Percentiles rank a stretch among this genome's conserved stretches.
phyloP scores from a whole-genome alignment of 2,888 invertebrate species.

The Notodromas monacha region DNA sequence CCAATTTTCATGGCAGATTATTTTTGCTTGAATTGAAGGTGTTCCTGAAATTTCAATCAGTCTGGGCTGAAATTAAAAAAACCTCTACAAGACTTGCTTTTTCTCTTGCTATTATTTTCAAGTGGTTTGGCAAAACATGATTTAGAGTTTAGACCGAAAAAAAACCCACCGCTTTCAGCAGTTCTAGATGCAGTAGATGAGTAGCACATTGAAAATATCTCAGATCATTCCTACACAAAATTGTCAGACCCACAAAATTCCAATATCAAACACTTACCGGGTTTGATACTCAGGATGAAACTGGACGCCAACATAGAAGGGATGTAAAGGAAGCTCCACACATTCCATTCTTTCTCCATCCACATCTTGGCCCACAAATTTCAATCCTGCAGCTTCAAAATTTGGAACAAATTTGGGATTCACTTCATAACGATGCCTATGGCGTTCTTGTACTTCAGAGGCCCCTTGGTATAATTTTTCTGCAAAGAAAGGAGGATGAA shows the following conservation, averaged over 20 bases:
- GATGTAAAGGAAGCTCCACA: constrained; percentile 44
- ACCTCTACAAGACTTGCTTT: too few relatives aligned
- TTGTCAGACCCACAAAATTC: too few relatives aligned
- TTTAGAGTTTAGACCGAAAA: too few relatives aligned
- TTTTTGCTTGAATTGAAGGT: too few relatives aligned
- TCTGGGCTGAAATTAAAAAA: too few relatives aligned
- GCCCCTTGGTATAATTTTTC: not conserved
- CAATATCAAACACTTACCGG: constrained; percentile 18
- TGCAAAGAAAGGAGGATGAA: not conserved
- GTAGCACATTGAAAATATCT: not conserved
- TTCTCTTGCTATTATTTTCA: too few relatives aligned
- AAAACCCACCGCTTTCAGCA: too few relatives aligned
- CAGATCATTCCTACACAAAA: too few relatives aligned
- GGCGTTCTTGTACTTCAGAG: constrained; percentile 51
- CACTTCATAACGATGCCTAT: constrained; percentile 87
- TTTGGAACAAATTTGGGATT: constrained; percentile 51
- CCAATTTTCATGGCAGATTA: too few relatives aligned
- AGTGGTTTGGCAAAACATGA: too few relatives aligned
- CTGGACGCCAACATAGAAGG: constrained; percentile 77
- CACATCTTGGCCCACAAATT: constrained; percentile 38
- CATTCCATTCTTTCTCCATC: constrained; percentile 78
- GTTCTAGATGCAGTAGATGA: not conserved
- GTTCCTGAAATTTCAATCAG: too few relatives aligned
- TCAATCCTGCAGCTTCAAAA: constrained; percentile 46
- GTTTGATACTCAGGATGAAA: constrained; percentile 94